phyloP scores from a whole-genome alignment of 23 tunicate genomes.

The Diplosoma virens region DNA sequence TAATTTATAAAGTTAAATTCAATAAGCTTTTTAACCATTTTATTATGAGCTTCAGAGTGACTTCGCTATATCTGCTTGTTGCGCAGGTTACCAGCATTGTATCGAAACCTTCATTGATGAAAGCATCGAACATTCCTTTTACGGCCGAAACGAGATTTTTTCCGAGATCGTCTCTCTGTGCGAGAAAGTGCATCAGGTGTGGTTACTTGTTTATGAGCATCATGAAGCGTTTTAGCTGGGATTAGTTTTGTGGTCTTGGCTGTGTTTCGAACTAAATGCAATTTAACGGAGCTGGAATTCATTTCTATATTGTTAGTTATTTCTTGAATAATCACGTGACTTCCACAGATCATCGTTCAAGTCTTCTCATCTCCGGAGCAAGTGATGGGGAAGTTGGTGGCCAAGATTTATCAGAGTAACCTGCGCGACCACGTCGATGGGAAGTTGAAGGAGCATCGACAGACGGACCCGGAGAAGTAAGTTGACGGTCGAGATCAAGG shows the following conservation, averaged over 20 bases:
- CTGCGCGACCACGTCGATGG: conserved; percentile 59
- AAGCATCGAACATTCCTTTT: conserved; percentile 55
- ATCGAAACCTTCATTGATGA: conserved; percentile 95
- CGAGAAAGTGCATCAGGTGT: conserved; percentile 69
- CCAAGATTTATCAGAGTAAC: conserved; percentile 69
- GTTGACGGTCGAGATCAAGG: background rate
- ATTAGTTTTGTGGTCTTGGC: no score
- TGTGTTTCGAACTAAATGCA: no score
- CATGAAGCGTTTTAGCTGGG: background rate
- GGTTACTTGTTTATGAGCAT: background rate
- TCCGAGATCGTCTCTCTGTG: conserved; percentile 65
- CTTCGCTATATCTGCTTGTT: no score
- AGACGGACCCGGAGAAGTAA: conserved; percentile 78
- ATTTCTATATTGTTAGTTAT: no score
- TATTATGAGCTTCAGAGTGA: no score
- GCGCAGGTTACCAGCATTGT: conserved; percentile 95
- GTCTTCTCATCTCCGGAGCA: conserved; percentile 93
- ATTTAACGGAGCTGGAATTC: no score
- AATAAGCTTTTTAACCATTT: no score
- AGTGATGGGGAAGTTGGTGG: conserved; percentile 90
- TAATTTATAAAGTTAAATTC: no score
- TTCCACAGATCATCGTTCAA: conserved; percentile 46
- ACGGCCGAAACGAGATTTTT: conserved; percentile 68
- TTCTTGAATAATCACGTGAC: background rate
- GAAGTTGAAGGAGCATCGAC: conserved; percentile 49